Conservation (phyloP, 1,140 invertebrate species). For the Magallana ariakensis region DNA sequence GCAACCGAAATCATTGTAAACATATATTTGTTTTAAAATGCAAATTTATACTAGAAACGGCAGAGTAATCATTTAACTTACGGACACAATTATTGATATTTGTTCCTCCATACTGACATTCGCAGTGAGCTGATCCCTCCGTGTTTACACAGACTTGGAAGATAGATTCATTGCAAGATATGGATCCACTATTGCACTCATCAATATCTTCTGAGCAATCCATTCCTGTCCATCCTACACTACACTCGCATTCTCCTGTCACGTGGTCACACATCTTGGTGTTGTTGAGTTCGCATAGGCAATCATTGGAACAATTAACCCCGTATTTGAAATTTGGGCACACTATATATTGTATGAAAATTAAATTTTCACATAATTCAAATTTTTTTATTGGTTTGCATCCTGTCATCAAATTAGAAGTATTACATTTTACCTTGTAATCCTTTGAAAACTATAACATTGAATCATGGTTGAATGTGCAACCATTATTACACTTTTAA, state of each 20-base stretch:
- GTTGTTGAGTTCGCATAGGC: neutral
- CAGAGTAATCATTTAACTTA: neutral
- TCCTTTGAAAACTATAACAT: no score
- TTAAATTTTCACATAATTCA: no score
- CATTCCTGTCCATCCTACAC: neutral
- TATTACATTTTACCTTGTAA: no score
- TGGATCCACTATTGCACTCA: neutral
- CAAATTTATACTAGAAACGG: no score
- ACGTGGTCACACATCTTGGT: neutral
- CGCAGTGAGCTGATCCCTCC: neutral
- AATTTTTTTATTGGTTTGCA: no score
- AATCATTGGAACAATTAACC: neutral
- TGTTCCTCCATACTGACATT: neutral
- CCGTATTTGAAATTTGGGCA: neutral
- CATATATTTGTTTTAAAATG: no score
- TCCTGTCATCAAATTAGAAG: no score
- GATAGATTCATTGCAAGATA: neutral
- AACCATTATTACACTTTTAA: no score
- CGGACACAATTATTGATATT: neutral
- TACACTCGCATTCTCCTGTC: neutral
- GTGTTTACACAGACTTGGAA: slow-evolving; percentile 12
- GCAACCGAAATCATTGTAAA: no score
- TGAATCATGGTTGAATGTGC: no score
- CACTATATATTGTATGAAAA: neutral
- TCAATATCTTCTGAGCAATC: neutral